A percentile compares a stretch with the other conserved stretches of the same genome.
phyloP scores from a whole-genome alignment of 2,888 invertebrate species.

The Andrena camellia region DNA sequence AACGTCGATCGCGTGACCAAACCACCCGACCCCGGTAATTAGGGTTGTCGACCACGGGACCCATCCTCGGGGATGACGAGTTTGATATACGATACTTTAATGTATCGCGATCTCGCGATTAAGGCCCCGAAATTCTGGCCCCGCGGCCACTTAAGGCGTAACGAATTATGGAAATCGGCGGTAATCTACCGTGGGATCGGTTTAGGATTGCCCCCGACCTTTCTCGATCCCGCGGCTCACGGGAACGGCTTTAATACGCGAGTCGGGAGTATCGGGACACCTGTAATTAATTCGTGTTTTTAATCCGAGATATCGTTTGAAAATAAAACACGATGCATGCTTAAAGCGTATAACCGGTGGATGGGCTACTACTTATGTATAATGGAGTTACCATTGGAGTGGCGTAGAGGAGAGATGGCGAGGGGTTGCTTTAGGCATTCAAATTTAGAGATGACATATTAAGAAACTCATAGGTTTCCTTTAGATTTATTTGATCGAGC shows the following conservation, averaged over 20 bases:
- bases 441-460: too few species aligned
- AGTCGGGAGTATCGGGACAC: not conserved
- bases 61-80: slow-evolving; percentile 41
- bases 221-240: not conserved
- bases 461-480: too few species aligned
- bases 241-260: not conserved
- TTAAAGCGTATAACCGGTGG: too few species aligned
- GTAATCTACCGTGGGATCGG: slow-evolving; percentile 29
- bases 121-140: slow-evolving; percentile 10
- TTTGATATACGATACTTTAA: slow-evolving; percentile 62
- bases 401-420: too few species aligned
- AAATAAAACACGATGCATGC: not conserved
- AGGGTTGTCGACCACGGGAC: slow-evolving; percentile 1
- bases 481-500: too few species aligned
- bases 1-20: slow-evolving; percentile 48
- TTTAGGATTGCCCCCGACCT: not conserved
- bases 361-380: too few species aligned
- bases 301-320: not conserved
- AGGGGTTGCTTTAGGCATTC: too few species aligned
- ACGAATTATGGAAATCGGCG: slow-evolving; percentile 50
- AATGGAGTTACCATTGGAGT: too few species aligned
- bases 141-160: slow-evolving; percentile 8
- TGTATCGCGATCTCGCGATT: slow-evolving; percentile 44
- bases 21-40: slow-evolving; percentile 32
- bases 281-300: slow-evolving; percentile 11